Percentiles rank a stretch among this genome's conserved stretches.
These are phyloP conservation scores for Actinia tenebrosa DNA, from an alignment of 64 coral and sea anemone genomes.

Conservation along the genomic window DNA sequence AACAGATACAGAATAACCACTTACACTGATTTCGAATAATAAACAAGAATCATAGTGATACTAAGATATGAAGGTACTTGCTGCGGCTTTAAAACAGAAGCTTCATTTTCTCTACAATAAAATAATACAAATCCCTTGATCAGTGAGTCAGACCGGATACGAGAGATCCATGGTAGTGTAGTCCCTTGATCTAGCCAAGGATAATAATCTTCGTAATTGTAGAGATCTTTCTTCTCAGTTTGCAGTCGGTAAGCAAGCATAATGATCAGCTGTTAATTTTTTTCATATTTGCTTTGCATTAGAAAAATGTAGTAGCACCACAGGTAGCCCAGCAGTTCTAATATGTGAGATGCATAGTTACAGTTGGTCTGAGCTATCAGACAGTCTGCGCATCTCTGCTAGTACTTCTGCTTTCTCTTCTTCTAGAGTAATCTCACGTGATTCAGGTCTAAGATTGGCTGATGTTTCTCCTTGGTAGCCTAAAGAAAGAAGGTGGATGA, in stretches of 20 bases:
- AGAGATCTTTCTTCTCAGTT: no score
- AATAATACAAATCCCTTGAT: no score
- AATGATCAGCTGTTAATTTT: not conserved
- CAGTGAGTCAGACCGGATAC: no score
- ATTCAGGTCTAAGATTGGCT: constrained; percentile 68
- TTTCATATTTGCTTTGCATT: not conserved
- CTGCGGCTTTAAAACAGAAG: no score
- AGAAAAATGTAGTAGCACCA: not conserved
- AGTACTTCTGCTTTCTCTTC: constrained; percentile 84
- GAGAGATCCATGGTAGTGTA: no score
- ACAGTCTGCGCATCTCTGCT: constrained; percentile 56
- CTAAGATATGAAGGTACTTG: no score
- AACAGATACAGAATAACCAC: no score
- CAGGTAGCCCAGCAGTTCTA: not conserved
- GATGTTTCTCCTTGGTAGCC: constrained; percentile 15
- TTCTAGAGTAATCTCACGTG: constrained; percentile 73
- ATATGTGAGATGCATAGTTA: not conserved
- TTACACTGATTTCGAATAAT: no score
- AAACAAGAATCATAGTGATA: no score
- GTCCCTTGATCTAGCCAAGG: no score
- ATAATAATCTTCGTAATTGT: no score
- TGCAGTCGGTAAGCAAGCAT: not conserved
- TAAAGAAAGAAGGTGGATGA: not conserved
- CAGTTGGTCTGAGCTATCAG: not conserved
- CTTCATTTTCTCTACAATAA: no score